Evolutionary conservation across 1,140 invertebrate genomes (phyloP), one percentile per base, ranked within the genome.

Genomic region (Temnothorax nylanderi): DNA sequence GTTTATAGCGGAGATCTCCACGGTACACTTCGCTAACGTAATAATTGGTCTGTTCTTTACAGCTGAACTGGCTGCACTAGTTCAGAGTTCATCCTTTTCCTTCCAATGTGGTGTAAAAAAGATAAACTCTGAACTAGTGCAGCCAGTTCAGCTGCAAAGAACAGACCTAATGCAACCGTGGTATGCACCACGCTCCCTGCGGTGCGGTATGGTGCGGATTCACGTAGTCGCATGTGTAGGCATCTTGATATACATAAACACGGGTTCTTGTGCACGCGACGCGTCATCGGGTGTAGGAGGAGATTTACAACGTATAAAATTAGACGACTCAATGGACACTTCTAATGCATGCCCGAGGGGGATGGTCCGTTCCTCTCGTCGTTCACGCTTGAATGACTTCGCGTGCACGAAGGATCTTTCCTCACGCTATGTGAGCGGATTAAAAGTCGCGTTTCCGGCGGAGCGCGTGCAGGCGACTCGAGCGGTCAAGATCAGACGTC

Each of bases 271-370:
- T 78, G 47, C 71, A 65, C 80, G 67, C 65, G 69, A 84, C 85
- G 75, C 72, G 86, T 89, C 65, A 91, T 92, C 75, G 85, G 87
- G 41, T 47, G 91, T 92, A 87, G 89, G 87, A 86, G 82, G 85
- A 88, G 90, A 93, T 91, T 92, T 93, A 93, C 86, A 90, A 88
- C 41, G 49, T 87, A 88, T 76, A 75, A 75, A 89, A 89, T 87
- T 84, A 87, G 74, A 74, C 65, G 51, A 71, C 72, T 74, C 71
- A 65, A 76, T 87, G 75, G 34, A 60, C 72, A 72, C 18, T 21
- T 77, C 62, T 44, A 64, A 64, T 56, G 37, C 64, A 34, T 58
- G 34, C 44, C 16, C 8, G 58, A 49, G 54, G 11, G 62, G 60
- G 84, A 81, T 87, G 75, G 16, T 21, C 58, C 49, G 54, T 32